Evolutionary conservation across 2,888 invertebrate genomes (phyloP).

Genomic region (Phalera bucephala): DNA sequence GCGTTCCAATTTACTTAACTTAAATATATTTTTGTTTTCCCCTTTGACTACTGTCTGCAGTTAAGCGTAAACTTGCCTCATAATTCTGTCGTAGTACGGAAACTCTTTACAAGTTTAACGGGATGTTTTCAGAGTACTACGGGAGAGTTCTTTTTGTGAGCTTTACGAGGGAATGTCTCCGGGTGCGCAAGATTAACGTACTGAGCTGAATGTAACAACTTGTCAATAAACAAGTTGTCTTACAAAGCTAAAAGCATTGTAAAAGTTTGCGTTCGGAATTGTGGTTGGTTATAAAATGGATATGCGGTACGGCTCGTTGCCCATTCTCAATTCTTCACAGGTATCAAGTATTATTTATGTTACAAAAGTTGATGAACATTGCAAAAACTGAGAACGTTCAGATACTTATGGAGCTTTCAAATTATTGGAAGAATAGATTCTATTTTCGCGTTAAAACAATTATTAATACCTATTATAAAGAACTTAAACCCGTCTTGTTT

Average conservation of each 20-base stretch:
- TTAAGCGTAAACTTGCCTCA: constrained; percentile 58
- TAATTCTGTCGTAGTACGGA: constrained; percentile 60
- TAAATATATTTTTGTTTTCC: constrained; percentile 47
- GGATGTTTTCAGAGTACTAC: constrained; percentile 53
- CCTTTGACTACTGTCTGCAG: constrained; percentile 37
- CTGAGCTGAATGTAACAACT: constrained; percentile 19
- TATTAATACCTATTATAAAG: too few species aligned
- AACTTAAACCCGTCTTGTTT: too few species aligned
- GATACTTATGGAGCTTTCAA: too few species aligned
- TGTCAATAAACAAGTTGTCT: neutral
- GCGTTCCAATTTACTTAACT: constrained; percentile 21
- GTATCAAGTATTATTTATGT: too few species aligned
- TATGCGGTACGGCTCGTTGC: neutral
- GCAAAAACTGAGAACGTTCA: too few species aligned
- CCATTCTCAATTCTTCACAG: too few species aligned
- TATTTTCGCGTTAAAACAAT: too few species aligned
- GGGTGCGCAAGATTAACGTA: constrained; percentile 28
- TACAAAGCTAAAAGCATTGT: neutral
- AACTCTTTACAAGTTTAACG: constrained; percentile 64
- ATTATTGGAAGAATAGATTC: too few species aligned
- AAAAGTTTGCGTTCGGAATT: too few species aligned
- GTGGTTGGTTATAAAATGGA: too few species aligned
- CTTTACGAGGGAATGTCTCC: constrained; percentile 39
- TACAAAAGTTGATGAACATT: too few species aligned
- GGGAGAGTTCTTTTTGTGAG: constrained; percentile 50